Evolutionary conservation across 2,888 invertebrate genomes (phyloP).

Genomic region (Molorchus minor): DNA sequence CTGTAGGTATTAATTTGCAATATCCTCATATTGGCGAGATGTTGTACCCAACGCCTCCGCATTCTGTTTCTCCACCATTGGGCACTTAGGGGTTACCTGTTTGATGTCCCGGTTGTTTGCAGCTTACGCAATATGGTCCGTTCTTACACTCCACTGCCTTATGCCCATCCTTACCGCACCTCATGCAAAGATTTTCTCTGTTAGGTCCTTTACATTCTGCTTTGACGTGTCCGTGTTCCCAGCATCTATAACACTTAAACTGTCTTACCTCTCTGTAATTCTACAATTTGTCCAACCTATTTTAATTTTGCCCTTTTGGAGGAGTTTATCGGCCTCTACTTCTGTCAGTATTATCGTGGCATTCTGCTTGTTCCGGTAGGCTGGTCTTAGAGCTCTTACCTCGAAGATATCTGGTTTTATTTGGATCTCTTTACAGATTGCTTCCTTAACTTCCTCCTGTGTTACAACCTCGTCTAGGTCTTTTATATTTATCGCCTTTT

Average conservation of each 20-base stretch:
- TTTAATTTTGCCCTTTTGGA: background rate
- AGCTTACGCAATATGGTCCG: background rate
- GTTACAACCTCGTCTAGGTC: background rate
- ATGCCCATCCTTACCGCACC: slow-evolving; percentile 8
- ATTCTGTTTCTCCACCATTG: too few species aligned
- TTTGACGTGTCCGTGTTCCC: background rate
- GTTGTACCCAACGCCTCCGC: too few species aligned
- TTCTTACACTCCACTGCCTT: slow-evolving; percentile 2
- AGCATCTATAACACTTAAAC: background rate
- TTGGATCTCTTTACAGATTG: background rate
- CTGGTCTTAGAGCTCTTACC: background rate
- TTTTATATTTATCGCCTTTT: background rate
- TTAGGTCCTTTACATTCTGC: background rate
- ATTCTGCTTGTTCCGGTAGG: background rate
- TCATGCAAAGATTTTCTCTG: background rate
- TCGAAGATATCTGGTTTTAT: background rate
- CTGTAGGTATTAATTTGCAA: too few species aligned
- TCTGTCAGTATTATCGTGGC: background rate
- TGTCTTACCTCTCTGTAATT: background rate
- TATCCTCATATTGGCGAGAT: too few species aligned
- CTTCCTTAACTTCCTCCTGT: background rate
- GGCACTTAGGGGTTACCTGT: too few species aligned
- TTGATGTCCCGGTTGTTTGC: background rate
- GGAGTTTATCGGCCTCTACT: background rate
- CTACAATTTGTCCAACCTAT: background rate